These are phyloP conservation scores for Dorcus parallelipipedus DNA, from an alignment of 2,888 invertebrate genomes.

Conservation along the genomic window DNA sequence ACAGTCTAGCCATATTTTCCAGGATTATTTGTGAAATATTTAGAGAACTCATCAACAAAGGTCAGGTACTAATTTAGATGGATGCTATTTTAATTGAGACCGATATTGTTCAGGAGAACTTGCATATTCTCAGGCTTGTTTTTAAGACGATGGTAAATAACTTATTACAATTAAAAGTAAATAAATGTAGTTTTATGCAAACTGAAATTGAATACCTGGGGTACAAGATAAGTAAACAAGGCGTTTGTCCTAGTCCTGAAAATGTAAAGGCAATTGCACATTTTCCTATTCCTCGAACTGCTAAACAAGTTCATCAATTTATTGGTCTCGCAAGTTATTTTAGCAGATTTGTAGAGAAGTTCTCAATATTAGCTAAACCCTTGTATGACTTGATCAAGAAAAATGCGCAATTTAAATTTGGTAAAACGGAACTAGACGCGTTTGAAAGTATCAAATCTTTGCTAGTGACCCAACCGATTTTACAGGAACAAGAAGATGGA, in stretches of 20 bases:
- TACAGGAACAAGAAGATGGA: conserved; percentile 27
- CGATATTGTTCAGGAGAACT: conserved; percentile 9
- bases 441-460: not conserved
- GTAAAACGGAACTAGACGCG: not conserved
- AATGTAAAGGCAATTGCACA: not conserved
- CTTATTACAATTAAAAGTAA: conserved; percentile 3
- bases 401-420: not conserved
- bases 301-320: conserved; percentile 3
- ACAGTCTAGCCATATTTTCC: conserved; percentile 7
- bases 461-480: not conserved
- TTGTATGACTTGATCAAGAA: conserved; percentile 4
- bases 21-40: conserved; percentile 5
- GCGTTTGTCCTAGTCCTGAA: conserved; percentile 1
- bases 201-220: conserved; percentile 6
- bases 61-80: conserved; percentile 7
- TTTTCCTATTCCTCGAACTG: conserved; percentile 3
- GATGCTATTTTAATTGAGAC: conserved; percentile 1
- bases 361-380: conserved; percentile 4
- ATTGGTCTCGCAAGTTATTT: not conserved
- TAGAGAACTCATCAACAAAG: conserved; percentile 2
- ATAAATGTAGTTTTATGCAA: conserved; percentile 7
- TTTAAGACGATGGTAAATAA: conserved; percentile 4
- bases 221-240: not conserved
- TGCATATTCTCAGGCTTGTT: not conserved
- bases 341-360: conserved; percentile 1